Evolutionary conservation across 2,888 invertebrate genomes (phyloP), one percentile per base, ranked within the genome.

Genomic region (Dicyrtoma fusca): DNA sequence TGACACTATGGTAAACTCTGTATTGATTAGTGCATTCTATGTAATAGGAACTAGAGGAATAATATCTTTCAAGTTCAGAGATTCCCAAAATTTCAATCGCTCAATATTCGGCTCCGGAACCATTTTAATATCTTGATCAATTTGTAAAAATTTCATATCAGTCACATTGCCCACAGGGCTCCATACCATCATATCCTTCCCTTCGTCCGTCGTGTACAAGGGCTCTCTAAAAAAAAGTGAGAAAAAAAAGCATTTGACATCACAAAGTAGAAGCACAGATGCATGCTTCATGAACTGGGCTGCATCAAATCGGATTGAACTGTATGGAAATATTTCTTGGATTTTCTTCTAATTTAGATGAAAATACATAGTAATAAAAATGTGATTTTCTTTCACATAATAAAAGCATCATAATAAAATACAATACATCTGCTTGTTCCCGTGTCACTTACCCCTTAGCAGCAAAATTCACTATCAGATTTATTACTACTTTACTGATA

Each of bases 401-500:
- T 10, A 19, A 17, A 13, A n/a, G 14, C 14, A 14, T 53, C n/a
- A 13, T 19, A 13, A 17, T 10, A 8, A 10, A 8, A 13, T 53
- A 19, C n/a, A 14, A n/a, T 10, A 10, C 45, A 45, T 45, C 19
- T 49, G 49, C 49, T 19, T 34, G 34, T 34, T 34, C 34, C 34
- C 8, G 34, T n/a, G n/a, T n/a, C n/a, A 34, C 55, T 69, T 74
- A 79, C 77, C 77, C 75, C 6, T 74, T 73, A 11, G 55, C 62
- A 1, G 75, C 79, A 73, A 78, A 79, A 68, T 78, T 78, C n/a
- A 66, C 51, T 21, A 79, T 2, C 4, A 79, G 25, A 47, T 76
- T 79, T 8, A 75, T 74, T 71, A 79, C 76, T 13, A 77, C 63
- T 57, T 69, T 25, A 34, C 76, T 73, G 11, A 79, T 71, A 59